These are phyloP conservation scores for Paramisgurnus dabryanus DNA, from an alignment of 2,113 vertebrate genomes.

Conservation along the genomic window DNA sequence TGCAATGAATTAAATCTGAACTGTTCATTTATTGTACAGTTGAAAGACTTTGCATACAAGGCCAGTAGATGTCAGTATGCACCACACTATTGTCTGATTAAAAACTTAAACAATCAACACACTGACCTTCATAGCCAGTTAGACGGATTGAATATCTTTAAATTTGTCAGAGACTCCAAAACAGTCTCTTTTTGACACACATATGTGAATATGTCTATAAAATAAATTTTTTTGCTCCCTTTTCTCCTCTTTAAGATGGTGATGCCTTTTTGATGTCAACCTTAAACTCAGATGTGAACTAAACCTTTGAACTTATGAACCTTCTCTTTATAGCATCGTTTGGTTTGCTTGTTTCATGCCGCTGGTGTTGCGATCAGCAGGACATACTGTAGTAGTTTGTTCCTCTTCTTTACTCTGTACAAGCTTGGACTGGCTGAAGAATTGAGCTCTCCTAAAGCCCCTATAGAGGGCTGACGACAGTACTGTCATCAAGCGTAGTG, in stretches of 20 bases:
- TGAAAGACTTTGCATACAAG: slow-evolving; percentile 3
- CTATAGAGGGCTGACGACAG: not conserved
- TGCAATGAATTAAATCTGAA: not conserved
- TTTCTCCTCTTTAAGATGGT: slow-evolving; percentile 26
- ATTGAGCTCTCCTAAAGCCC: slow-evolving; percentile 12
- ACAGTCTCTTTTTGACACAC: slow-evolving; percentile 36
- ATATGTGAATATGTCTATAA: slow-evolving; percentile 26
- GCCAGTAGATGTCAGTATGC: slow-evolving; percentile 59
- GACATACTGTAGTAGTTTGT: not conserved
- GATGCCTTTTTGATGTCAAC: slow-evolving; percentile 19
- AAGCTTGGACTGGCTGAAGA: slow-evolving; percentile 27
- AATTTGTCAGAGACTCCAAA: not conserved
- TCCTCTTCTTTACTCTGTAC: not conserved
- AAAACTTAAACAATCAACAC: not conserved
- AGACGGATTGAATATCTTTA: not conserved
- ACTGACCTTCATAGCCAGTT: not conserved
- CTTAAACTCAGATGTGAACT: not conserved
- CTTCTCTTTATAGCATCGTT: not conserved
- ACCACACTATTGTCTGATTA: slow-evolving; percentile 23
- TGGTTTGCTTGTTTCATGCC: not conserved
- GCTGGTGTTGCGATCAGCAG: slow-evolving; percentile 18
- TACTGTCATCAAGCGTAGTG: slow-evolving; percentile 17
- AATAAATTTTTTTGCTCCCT: slow-evolving; percentile 11
- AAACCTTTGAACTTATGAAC: slow-evolving; percentile 4
- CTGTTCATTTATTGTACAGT: not conserved